Evolutionary conservation across 1,140 invertebrate genomes (phyloP), one percentile per base, ranked within the genome.

Genomic region (Ooceraea biroi): DNA sequence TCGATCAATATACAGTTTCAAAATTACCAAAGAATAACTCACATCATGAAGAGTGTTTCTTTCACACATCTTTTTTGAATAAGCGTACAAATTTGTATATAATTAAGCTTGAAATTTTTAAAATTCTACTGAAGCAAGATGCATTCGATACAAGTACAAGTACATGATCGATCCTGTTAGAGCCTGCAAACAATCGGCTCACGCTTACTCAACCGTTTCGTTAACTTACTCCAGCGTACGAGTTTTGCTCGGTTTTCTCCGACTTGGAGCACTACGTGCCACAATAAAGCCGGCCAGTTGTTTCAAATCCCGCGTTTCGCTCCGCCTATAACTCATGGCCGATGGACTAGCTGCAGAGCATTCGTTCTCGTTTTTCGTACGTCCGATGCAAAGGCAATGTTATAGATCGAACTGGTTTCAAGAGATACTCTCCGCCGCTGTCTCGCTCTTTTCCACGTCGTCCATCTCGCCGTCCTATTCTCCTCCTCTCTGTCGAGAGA

Each of bases 341-440:
- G 55, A 76, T 61, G n/a, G 30, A 82, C 76, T 65, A 41, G 65
- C 48, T 41, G 58, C 55, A 22, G 52, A 36, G 52, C 30, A 55
- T 78, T 69, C 48, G 74, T 58, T 87, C 60, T 80, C 82, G 78
- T 87, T 88, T 80, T 72, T 61, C 68, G 61, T 52, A 65, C 46
- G 36, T 69, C n/a, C 68, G 63, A 85, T 84, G 85, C 82, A 88
- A 87, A 88, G 74, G 61, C 58, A 76, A 73, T 87, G 63, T 82
- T 88, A 66, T 82, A 85, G 58, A 78, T 87, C 71, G 83, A 85
- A 85, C 87, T 85, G 87, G 83, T 87, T 88, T 60, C 48, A 44
- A 85, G 52, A 78, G 74, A 85, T 74, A 73, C 58, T 65, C 58
- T 73, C 46, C 36, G 25, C 17, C 36, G 46, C 46, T 41, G 14